phyloP scores from a whole-genome alignment of 2,888 invertebrate species.

The Tenodera sinensis region DNA sequence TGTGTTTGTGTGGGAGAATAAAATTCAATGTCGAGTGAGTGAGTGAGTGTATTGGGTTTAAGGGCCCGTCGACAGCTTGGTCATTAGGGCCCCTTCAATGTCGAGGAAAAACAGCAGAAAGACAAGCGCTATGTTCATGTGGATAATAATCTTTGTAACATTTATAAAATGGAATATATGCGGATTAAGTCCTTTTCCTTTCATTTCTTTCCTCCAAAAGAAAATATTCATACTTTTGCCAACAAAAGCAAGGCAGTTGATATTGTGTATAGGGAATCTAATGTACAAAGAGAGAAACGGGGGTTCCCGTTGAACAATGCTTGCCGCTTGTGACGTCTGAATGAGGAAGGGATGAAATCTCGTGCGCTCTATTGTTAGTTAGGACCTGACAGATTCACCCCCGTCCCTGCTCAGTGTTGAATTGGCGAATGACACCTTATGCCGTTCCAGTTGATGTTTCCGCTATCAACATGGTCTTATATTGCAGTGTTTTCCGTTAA shows the following conservation, averaged over 20 bases:
- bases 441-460: background rate
- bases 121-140: no score
- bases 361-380: background rate
- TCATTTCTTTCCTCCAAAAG: background rate
- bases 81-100: no score
- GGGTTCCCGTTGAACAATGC: background rate
- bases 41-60: no score
- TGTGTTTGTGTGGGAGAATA: no score
- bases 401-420: background rate
- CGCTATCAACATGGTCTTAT: background rate
- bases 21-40: no score
- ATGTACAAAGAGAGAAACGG: background rate
- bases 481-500: background rate
- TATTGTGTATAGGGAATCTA: background rate
- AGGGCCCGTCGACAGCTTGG: no score
- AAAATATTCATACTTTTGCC: background rate
- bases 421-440: constrained; percentile 12
- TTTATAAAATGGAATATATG: no score
- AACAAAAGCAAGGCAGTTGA: background rate
- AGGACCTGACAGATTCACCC: background rate
- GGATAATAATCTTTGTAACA: no score
- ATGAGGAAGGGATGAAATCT: background rate
- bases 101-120: no score
- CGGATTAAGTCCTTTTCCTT: no score
- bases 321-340: constrained; percentile 1